Percentiles rank a stretch among this genome's conserved stretches.
These are phyloP conservation scores for Hydrozoanthus gracilis DNA, from an alignment of 92 coral and sea anemone genomes.

Conservation along the genomic window DNA sequence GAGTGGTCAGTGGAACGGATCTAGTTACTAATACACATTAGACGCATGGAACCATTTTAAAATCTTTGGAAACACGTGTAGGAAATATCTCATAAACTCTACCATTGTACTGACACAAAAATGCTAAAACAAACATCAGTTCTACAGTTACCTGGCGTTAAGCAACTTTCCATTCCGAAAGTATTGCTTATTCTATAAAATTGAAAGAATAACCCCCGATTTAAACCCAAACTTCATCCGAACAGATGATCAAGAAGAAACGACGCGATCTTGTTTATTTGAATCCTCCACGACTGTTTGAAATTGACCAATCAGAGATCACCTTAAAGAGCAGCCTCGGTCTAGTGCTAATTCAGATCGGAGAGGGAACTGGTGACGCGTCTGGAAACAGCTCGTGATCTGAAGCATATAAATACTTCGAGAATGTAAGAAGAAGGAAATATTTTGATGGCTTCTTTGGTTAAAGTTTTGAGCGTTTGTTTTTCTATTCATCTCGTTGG, in stretches of 20 bases:
- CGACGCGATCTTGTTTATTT: conserved; percentile 34
- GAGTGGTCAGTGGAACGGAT: background rate
- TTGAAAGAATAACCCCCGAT: background rate
- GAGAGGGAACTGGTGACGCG: conserved; percentile 31
- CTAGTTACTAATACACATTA: background rate
- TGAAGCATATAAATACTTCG: background rate
- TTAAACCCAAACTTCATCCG: conserved; percentile 8
- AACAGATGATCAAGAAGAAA: conserved; percentile 45
- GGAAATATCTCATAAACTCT: background rate
- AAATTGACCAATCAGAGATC: conserved; percentile 36
- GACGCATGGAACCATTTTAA: background rate
- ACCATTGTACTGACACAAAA: background rate
- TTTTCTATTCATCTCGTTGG: background rate
- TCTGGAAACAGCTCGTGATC: background rate
- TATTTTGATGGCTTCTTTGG: conserved; percentile 19
- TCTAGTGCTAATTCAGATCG: background rate
- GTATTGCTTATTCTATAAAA: background rate
- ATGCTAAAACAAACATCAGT: background rate
- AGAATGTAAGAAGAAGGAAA: background rate
- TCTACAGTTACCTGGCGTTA: conserved; percentile 3
- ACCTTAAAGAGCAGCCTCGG: background rate
- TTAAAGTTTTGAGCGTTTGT: background rate
- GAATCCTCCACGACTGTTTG: conserved; percentile 19
- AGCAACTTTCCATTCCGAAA: conserved; percentile 5
- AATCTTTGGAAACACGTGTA: background rate